A percentile compares a stretch with the other conserved stretches of the same genome.
Conservation (phyloP, 2,888 invertebrate genomes). For the Microdon myrmicae region DNA sequence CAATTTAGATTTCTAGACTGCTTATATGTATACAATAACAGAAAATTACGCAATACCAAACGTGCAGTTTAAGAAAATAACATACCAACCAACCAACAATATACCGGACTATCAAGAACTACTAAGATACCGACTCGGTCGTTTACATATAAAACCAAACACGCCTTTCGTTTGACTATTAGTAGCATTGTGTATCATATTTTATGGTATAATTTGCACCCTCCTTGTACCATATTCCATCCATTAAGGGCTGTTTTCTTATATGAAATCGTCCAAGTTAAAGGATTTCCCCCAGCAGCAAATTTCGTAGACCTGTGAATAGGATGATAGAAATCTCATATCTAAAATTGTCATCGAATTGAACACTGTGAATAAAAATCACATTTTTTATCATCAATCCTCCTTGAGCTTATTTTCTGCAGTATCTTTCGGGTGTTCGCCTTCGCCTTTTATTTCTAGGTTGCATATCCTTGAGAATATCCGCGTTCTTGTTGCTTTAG, state of each 20-base stretch:
- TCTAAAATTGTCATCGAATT: conserved; percentile 51
- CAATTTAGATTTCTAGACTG: too few relatives aligned
- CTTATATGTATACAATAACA: too few relatives aligned
- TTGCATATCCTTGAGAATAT: conserved; percentile 42
- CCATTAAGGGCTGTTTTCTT: conserved; percentile 19
- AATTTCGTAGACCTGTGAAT: conserved; percentile 27
- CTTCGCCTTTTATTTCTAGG: conserved; percentile 29
- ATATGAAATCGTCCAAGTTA: conserved; percentile 2
- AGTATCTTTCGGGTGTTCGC: neutral
- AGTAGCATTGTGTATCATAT: conserved; percentile 38
- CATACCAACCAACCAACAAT: too few relatives aligned
- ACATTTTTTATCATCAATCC: conserved; percentile 50
- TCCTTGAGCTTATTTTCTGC: conserved; percentile 11
- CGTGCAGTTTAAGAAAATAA: too few relatives aligned
- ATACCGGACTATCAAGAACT: too few relatives aligned
- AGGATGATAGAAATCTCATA: conserved; percentile 49
- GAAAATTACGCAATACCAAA: too few relatives aligned
- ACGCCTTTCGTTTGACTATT: conserved; percentile 27
- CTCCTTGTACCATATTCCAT: conserved; percentile 8
- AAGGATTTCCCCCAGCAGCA: conserved; percentile 13
- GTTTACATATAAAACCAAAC: too few relatives aligned
- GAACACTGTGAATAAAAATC: conserved; percentile 52
- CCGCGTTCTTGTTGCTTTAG: conserved; percentile 28
- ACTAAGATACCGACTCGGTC: too few relatives aligned
- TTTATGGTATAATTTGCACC: conserved; percentile 46